phyloP scores from a whole-genome alignment of 2,113 vertebrate genomes.

The Castor canadensis region DNA sequence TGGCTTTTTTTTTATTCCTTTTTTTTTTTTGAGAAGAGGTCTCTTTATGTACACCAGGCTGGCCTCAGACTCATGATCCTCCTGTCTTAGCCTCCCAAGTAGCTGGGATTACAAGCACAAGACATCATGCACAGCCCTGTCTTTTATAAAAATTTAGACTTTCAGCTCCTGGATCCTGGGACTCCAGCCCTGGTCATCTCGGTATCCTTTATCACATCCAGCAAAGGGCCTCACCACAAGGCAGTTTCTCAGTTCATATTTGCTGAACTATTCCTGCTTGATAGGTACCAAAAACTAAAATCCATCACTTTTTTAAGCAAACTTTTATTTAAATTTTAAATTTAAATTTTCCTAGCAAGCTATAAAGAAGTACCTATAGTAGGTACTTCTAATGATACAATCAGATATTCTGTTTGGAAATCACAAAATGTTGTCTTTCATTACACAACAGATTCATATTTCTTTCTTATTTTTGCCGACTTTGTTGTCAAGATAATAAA shows the following conservation, averaged over 20 bases:
- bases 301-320: not conserved
- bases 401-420: not conserved
- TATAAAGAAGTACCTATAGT: not conserved
- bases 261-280: not conserved
- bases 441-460: not conserved
- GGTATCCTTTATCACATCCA: not conserved
- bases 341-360: not conserved
- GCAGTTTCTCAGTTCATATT: not conserved
- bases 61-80: not conserved
- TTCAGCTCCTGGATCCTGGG: not conserved
- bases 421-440: not conserved
- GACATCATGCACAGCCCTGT: not conserved
- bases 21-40: not conserved
- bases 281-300: not conserved
- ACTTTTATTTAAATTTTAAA: not conserved
- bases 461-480: not conserved
- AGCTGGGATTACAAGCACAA: not conserved
- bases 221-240: not conserved
- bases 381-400: not conserved
- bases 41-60: not conserved
- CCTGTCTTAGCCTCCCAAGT: not conserved
- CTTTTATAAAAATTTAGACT: not conserved
- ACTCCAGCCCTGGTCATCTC: not conserved
- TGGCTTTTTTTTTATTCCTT: not conserved
- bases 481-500: conserved; percentile 19